phyloP scores from a whole-genome alignment of 2,113 vertebrate genomes.

The Bambusicola thoracicus region DNA sequence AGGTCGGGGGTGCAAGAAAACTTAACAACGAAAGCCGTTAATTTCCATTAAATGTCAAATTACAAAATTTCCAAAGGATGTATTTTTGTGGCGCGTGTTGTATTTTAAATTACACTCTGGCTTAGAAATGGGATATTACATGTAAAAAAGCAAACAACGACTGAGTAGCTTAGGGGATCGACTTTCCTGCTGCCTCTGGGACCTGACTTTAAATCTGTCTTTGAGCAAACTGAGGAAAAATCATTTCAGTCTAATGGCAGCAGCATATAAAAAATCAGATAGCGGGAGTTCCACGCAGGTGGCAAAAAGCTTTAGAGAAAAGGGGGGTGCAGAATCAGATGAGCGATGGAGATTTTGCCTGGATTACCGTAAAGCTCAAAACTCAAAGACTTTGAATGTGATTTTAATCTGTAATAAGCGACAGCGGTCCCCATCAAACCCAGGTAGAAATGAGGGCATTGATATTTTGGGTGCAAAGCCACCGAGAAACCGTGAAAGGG shows the following conservation, averaged over 20 bases:
- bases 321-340: slow-evolving; percentile 51
- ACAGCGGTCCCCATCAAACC: slow-evolving; percentile 27
- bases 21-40: slow-evolving; percentile 55
- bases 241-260: slow-evolving; percentile 85
- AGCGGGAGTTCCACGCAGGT: slow-evolving; percentile 72
- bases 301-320: slow-evolving; percentile 64
- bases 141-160: slow-evolving; percentile 84
- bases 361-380: slow-evolving; percentile 52
- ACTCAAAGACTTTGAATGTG: slow-evolving; percentile 23
- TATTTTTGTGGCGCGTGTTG: slow-evolving; percentile 64
- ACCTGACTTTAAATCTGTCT: slow-evolving; percentile 86
- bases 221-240: slow-evolving; percentile 84
- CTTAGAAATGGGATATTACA: slow-evolving; percentile 82
- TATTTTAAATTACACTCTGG: slow-evolving; percentile 75
- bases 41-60: slow-evolving; percentile 71
- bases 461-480: slow-evolving; percentile 1
- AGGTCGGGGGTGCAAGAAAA: slow-evolving; percentile 23
- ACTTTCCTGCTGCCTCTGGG: slow-evolving; percentile 81
- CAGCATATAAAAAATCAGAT: slow-evolving; percentile 68
- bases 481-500: slow-evolving; percentile 23
- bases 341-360: not conserved
- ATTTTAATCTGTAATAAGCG: slow-evolving; percentile 73
- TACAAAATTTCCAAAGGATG: slow-evolving; percentile 67
- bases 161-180: slow-evolving; percentile 84
- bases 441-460: slow-evolving; percentile 34